Evolutionary conservation across 2,888 invertebrate genomes (phyloP).

Genomic region (Ennomos fuscantarius): DNA sequence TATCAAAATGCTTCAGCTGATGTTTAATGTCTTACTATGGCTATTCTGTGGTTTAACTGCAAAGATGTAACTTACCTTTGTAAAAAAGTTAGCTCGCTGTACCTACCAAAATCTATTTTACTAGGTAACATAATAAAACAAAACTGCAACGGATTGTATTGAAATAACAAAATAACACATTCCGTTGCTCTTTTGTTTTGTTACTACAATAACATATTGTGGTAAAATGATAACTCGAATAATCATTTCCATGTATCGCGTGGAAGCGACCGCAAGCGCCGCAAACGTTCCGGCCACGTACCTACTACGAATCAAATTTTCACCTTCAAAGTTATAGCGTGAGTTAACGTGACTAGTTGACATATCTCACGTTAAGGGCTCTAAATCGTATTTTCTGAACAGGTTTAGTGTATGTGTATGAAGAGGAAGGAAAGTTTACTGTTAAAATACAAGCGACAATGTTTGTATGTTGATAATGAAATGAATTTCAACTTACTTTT

Average conservation of each 20-base stretch:
- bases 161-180: no score
- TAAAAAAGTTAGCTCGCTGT: no score
- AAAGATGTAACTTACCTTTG: no score
- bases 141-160: no score
- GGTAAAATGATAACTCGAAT: constrained; percentile 8
- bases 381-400: constrained; percentile 36
- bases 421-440: constrained; percentile 1
- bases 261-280: constrained; percentile 32
- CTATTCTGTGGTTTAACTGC: no score
- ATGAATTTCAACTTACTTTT: no score
- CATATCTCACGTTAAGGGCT: constrained; percentile 51
- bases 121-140: no score
- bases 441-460: background rate
- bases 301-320: constrained; percentile 45
- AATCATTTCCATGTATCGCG: constrained; percentile 23
- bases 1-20: no score
- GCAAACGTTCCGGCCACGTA: constrained; percentile 35
- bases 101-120: no score
- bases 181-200: no score
- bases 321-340: constrained; percentile 49
- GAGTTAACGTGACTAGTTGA: constrained; percentile 53
- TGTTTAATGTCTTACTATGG: no score
- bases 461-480: background rate
- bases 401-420: constrained; percentile 23
- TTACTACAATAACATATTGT: no score